Evolutionary conservation across 2,888 invertebrate genomes (phyloP).

Genomic region (Terebella lapidaria): DNA sequence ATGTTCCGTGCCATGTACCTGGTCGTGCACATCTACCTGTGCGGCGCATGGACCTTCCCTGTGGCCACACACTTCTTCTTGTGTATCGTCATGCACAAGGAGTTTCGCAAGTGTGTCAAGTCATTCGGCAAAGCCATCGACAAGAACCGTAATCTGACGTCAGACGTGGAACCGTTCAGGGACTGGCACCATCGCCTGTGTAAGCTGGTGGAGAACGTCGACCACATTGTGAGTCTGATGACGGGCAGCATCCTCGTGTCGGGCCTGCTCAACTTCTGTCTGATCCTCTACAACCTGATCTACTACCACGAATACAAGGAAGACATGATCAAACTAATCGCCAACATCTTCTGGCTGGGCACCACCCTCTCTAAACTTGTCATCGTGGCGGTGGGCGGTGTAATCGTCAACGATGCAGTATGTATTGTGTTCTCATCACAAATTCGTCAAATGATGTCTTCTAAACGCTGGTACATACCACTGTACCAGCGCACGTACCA

Average conservation of each 20-base stretch:
- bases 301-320: background rate
- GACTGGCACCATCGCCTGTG: background rate
- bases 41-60: background rate
- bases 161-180: background rate
- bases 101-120: background rate
- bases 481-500: too few relatives aligned
- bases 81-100: background rate
- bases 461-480: too few relatives aligned
- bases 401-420: background rate
- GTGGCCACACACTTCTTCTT: background rate
- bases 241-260: background rate
- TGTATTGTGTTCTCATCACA: too few relatives aligned
- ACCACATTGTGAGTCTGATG: background rate
- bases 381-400: background rate
- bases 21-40: background rate
- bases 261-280: background rate
- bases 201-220: background rate
- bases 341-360: background rate
- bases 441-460: too few relatives aligned
- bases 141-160: background rate
- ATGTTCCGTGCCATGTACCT: background rate
- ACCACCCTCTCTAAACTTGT: background rate
- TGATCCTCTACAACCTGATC: background rate
- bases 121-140: background rate
- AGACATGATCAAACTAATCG: background rate